Base-by-base conservation (phyloP, 92 coral and sea anemone genomes). In the Bergia sp. region DNA sequence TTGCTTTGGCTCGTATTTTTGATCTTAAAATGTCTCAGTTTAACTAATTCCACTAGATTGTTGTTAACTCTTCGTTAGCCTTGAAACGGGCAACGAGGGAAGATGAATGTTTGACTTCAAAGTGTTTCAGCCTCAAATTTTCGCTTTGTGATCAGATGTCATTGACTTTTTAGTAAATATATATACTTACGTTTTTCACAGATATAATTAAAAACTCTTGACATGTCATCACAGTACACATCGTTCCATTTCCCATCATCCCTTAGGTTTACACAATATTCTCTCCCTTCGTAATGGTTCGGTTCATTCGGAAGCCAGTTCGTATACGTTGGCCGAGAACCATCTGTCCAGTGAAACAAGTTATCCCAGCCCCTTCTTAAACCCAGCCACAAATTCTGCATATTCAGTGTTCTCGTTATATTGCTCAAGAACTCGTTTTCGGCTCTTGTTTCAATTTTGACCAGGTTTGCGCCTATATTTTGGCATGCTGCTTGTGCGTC, bases 331-430 rank as follows among this genome's bases (percentile, higher is more conserved):
- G 64, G 69, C 61, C 23, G 37, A 21, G 80, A 69, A 41, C 80
- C 88, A 44, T 85, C 88, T 41, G 23, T 13, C 87, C 87, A 83
- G 87, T 83, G 61, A 50, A 83, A 83, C 87, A 40, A 37, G 39
- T 61, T 83, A 29, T 83, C 37, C 57, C 57, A 44, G 38, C 37
- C 53, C 45, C 87, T 69, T 45, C 43, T 61, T 41, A 83, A 43
- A 0, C 87, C 87, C 5, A 83, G 76, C 87, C 87, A 83, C 21
- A 21, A 42, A 2, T 41, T 57, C 10, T 7, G 18, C 8, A 36
- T 53, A 43, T 50, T 71, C 1, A 55, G 8, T 39, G 21, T 44
- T 58, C 64, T 72, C 20, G 57, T 38, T 23, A 67, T 18, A 8
- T 23, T 55, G 36, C 21, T 40, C 29, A 29, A 29, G 29, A 29